Evolutionary conservation across 2,797 vertebrate genomes (phyloP), one percentile per base, ranked within the genome.

Genomic region (Microcaecilia unicolor): DNA sequence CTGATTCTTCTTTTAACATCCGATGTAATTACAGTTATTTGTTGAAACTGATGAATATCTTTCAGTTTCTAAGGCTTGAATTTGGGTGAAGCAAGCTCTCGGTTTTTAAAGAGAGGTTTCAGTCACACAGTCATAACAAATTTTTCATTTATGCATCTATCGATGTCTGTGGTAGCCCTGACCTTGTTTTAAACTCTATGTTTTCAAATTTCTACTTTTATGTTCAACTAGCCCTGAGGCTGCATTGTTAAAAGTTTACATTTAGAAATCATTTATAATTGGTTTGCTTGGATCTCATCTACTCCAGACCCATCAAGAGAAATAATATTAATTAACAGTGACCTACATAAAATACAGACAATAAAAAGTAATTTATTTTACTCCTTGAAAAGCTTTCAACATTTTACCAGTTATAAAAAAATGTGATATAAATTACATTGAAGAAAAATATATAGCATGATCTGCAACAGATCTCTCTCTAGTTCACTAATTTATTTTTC

Each of bases 121-220:
- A n/a, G n/a, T n/a, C n/a, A n/a, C n/a, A n/a, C n/a, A n/a, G n/a
- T n/a, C n/a, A n/a, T n/a, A n/a, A n/a, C n/a, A 23, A n/a, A n/a
- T n/a, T n/a, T n/a, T n/a, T n/a, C n/a, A n/a, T n/a, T n/a, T n/a
- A n/a, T n/a, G 44, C 37, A 35, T 55, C 42, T 22, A 29, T 71
- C 55, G 67, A 34, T 41, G 23, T 36, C 22, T 30, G 63, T 45
- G 61, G 38, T 54, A 72, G 40, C 57, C 6, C 9, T 61, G 67
- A 76, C 61, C 69, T 69, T 56, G 41, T 58, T 48, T 61, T 52
- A 75, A 78, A 75, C 62, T 48, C 68, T 51, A 11, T 25, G 51
- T 71, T 77, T 78, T 70, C 62, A 62, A 74, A 79, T 65, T 66
- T 44, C 61, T 57, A 55, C 62, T 77, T 74, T 80, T 44, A 76